phyloP scores from a whole-genome alignment of 2,888 invertebrate species.

The Chalcis sispes region DNA sequence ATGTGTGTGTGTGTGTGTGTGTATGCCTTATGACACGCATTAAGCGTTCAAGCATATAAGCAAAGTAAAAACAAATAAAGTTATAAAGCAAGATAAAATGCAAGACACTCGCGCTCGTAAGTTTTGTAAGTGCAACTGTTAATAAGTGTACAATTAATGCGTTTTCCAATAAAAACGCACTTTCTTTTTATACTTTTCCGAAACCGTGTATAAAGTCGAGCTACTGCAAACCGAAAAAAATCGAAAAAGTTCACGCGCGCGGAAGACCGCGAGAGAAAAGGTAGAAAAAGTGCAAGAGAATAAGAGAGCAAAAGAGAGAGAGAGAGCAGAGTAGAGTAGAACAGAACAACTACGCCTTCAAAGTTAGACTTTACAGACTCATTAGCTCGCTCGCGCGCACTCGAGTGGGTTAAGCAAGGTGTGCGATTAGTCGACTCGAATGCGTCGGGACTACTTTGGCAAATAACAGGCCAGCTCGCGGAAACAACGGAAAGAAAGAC shows the following conservation, averaged over 20 bases:
- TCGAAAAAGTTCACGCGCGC: not conserved
- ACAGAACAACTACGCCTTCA: not conserved
- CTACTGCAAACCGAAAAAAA: not conserved
- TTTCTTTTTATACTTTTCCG: constrained; percentile 24
- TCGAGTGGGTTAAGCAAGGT: constrained; percentile 26
- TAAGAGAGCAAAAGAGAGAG: not conserved
- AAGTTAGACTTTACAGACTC: constrained; percentile 28
- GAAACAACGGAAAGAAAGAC: constrained; percentile 20
- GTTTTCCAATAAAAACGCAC: not conserved
- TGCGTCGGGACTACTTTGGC: constrained; percentile 28
- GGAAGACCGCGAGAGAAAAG: not conserved
- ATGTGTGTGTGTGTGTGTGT: too few relatives aligned
- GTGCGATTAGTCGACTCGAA: constrained; percentile 30
- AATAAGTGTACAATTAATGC: not conserved
- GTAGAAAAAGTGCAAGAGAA: not conserved
- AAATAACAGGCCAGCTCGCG: constrained; percentile 38
- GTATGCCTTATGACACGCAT: too few relatives aligned
- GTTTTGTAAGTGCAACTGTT: not conserved
- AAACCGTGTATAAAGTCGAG: not conserved
- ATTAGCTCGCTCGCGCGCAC: constrained; percentile 26
- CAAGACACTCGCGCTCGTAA: not conserved
- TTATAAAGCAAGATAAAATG: constrained; percentile 45
- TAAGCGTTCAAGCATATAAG: not conserved
- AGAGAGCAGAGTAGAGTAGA: not conserved
- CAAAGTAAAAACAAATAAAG: constrained; percentile 29